phyloP scores from a whole-genome alignment of 2,113 vertebrate species.

The Notechis scutatus region DNA sequence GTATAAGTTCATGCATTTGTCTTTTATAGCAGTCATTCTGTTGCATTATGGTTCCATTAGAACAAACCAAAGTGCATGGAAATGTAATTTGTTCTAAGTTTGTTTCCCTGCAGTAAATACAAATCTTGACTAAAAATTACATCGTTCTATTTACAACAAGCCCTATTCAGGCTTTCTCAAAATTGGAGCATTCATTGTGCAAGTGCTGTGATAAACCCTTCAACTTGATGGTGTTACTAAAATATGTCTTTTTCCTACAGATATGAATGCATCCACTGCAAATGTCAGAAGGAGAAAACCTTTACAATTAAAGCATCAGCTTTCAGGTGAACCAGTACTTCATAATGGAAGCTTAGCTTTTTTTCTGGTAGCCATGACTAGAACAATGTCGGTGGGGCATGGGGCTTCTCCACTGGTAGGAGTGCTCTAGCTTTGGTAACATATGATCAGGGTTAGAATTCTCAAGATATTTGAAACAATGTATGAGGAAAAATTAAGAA shows the following conservation, averaged over 20 bases:
- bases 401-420: background rate
- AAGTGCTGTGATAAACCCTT: background rate
- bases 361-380: background rate
- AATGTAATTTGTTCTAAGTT: background rate
- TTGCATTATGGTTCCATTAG: background rate
- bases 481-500: background rate
- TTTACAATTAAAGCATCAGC: background rate
- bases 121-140: background rate
- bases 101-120: background rate
- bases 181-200: background rate
- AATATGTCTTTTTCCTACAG: background rate
- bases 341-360: background rate
- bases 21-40: background rate
- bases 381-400: background rate
- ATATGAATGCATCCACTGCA: background rate
- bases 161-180: background rate
- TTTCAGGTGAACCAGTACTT: background rate
- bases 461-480: conserved; percentile 22
- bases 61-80: background rate
- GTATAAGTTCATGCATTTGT: background rate
- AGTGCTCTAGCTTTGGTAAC: background rate
- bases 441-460: background rate
- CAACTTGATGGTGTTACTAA: background rate
- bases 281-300: background rate
- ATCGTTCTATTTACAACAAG: background rate